Evolutionary conservation across 92 coral and sea anemone species (phyloP), one percentile per base, ranked within the genome.

Genomic region (Zoanthus gigantus): DNA sequence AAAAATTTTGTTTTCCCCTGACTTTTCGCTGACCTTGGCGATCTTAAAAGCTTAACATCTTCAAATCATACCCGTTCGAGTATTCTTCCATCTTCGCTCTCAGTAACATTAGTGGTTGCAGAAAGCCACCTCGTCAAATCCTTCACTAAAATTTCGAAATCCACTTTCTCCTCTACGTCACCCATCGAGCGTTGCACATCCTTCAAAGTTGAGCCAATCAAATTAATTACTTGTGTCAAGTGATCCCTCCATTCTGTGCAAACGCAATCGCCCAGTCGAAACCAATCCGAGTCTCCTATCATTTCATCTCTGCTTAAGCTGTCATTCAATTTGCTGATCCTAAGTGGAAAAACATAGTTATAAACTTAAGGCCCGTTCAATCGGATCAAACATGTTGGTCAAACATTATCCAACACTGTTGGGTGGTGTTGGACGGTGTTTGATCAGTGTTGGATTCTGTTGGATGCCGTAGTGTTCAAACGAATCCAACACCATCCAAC

Each of bases 241-340:
- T 89, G 94, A 29, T 97, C 97, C 4, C 80, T 48, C 99, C 98
- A 97, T 17, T 97, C 98, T 18, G 92, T 92, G 65, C 99, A 72
- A 32, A 97, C 72, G 58, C 88, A 86, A 73, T 97, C 97, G 56
- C 95, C 87, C 63, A 97, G 90, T 15, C 97, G 96, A 60, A 97
- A 95, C 99, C 99, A 97, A 46, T 97, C 99, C 1, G 98, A 83
- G 74, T 97, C 99, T 3, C 90, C 89, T 73, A 97, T 87, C 88
- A 82, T 89, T 31, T 95, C 98, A 52, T 92, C 98, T 44, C 99
- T 97, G 52, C 92, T 94, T 0, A 94, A 90, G 23, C 94, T 88
- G 6, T 97, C 71, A 81, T 93, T 92, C 74, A 97, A 90, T 75
- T 95, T 97, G 89, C 95, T 95, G 68, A 95, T 82, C 99, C 99